Base-by-base conservation (phyloP, 1,140 invertebrate species). In the Lepidostoma basale region DNA sequence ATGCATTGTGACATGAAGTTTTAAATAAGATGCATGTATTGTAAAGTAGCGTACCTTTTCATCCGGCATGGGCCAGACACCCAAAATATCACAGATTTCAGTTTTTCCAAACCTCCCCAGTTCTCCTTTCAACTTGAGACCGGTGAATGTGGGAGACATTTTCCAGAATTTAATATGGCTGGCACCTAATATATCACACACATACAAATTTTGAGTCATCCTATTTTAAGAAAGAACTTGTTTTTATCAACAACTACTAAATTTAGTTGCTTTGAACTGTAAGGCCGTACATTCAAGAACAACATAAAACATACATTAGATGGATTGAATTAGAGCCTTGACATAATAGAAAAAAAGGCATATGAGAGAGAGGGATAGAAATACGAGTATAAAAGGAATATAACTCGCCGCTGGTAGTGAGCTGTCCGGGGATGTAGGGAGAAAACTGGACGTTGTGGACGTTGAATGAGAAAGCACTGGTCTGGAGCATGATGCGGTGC, bases 91-190 rank as follows among this genome's bases (percentile, higher is more conserved):
- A 40, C 92, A 93, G 67, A 95, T 93, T 79, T 95, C 92, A 12
- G 92, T 96, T 81, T 92, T 93, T 1, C 93, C 94, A 83, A 96
- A 97, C 76, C 91, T 85, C 3, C 94, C 94, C 16, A 94, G 76
- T 75, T 91, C 87, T 2, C 93, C 93, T 80, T 95, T 89, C 1
- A 97, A 80, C 78, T 97, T 97, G 0, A 96, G 77, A 1, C 94
- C 94, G 0, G 94, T 96, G 75, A 96, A 96, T 0, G 95, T 96
- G 71, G 87, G 76, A 0, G 89, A 89, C 88, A 96, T 95, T 85
- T 94, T 96, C 95, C 95, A 97, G 82, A 95, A 95, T 83, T 93
- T 93, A 62, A 97, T 93, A 76, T 96, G 94, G 45, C 78, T 78
- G 12, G 78, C 82, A 59, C 86, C 87, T 87, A 59, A 54, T 73